These are phyloP conservation scores for Boloria euphrosyne DNA, from an alignment of 2,888 invertebrate genomes.

Conservation along the genomic window DNA sequence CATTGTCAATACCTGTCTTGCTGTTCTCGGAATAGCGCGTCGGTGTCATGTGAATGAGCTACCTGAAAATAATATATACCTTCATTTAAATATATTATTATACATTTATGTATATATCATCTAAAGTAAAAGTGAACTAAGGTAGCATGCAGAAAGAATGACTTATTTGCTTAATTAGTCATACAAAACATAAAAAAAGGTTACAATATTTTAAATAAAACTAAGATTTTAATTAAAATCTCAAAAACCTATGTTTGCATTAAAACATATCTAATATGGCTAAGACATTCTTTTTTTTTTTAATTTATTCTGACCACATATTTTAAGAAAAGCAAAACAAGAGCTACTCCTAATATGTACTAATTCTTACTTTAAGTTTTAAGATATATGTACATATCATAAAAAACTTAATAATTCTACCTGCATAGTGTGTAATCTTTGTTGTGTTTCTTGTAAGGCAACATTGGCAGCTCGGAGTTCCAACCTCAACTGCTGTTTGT, in stretches of 20 bases:
- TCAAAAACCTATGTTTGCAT: too few species aligned
- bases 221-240: too few species aligned
- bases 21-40: slow-evolving; percentile 74
- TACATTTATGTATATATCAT: too few species aligned
- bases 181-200: too few species aligned
- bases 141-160: too few species aligned
- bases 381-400: background rate
- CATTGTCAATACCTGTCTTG: slow-evolving; percentile 64
- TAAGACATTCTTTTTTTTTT: too few species aligned
- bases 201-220: too few species aligned
- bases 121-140: too few species aligned
- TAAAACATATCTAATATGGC: too few species aligned
- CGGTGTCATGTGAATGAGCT: slow-evolving; percentile 73
- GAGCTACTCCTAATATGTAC: background rate
- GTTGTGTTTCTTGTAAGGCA: slow-evolving; percentile 72
- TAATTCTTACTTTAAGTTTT: background rate
- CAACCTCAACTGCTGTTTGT: slow-evolving; percentile 69
- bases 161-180: too few species aligned
- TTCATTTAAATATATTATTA: too few species aligned
- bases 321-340: background rate
- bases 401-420: slow-evolving; percentile 41
- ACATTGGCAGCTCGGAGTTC: slow-evolving; percentile 69
- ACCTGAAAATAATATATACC: slow-evolving; percentile 53
- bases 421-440: slow-evolving; percentile 70
- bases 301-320: background rate